These are phyloP conservation scores for Oriolus oriolus DNA, from an alignment of 2,113 vertebrate species.

Conservation along the genomic window DNA sequence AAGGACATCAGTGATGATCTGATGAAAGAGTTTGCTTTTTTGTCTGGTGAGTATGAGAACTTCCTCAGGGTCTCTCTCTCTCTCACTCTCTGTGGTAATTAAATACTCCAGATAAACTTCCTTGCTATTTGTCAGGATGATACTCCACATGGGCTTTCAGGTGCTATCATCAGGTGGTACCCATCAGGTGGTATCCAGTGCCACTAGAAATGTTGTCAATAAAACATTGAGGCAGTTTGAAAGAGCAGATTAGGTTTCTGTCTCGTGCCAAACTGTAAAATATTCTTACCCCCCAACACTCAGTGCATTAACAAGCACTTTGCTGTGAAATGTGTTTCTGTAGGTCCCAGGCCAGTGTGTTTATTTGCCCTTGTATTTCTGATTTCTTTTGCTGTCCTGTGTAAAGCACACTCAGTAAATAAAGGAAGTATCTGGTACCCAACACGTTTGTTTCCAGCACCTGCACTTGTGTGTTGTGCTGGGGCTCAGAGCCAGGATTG, in stretches of 20 bases:
- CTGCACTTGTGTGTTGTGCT: not conserved
- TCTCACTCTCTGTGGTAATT: not conserved
- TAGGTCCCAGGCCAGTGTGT: not conserved
- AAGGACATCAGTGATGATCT: conserved; percentile 87
- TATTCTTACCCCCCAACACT: not conserved
- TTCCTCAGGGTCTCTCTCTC: not conserved
- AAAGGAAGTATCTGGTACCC: not conserved
- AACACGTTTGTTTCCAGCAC: fast-evolving
- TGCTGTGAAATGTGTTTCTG: not conserved
- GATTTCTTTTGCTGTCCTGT: not conserved
- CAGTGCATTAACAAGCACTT: not conserved
- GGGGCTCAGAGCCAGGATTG: not conserved
- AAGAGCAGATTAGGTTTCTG: conserved; percentile 1
- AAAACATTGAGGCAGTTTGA: conserved; percentile 28
- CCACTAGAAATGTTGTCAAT: conserved; percentile 27
- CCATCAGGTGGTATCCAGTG: not conserved
- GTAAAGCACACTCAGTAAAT: not conserved
- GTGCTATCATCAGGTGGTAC: no score
- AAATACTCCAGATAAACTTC: conserved; percentile 1
- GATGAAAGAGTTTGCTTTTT: conserved; percentile 90
- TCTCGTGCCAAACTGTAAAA: not conserved
- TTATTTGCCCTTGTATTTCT: not conserved
- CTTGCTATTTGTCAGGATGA: conserved; percentile 7
- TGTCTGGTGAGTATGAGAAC: conserved; percentile 82
- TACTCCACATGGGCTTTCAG: not conserved